Evolutionary conservation across 2,797 vertebrate genomes (phyloP), one percentile per base, ranked within the genome.

Genomic region (Rhynchonycteris naso): DNA sequence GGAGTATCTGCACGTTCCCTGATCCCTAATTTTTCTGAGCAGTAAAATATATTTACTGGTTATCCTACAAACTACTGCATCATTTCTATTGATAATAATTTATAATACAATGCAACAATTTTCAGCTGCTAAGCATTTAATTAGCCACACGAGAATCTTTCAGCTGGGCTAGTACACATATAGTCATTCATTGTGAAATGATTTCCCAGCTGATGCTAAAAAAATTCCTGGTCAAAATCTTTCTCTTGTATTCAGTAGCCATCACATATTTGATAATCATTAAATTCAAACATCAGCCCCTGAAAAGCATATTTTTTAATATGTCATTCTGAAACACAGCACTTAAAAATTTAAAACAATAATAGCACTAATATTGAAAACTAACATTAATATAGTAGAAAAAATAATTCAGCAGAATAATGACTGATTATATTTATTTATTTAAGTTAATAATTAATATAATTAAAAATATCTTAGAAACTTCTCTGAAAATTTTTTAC

Each of bases 381-480:
- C n/a, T 66, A 63, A 52, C 54, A 90, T 78, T 56, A 79, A 82
- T 59, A 22, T 13, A 71, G 11, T 90, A 22, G 26, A 71, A 89
- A 82, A 43, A 88, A 83, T 71, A 91, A 76, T 91, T 92, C 18
- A 86, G 63, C 43, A 81, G 47, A 80, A 63, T 68, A 83, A 89
- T 90, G 43, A 66, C 13, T 71, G 50, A 74, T 84, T 74, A 69
- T 21, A 4, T 54, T 94, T 76, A 80, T 28, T 81, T 33, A 82
- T 76, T 68, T 88, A 79, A 72, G 35, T 83, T 72, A 86, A 33
- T 74, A 82, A 93, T 92, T 71, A 71, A 58, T 58, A 43, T 59
- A 91, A 74, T 74, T 96, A 95, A 38, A 24, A 78, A 50, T 84
- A 81, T 61, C 58, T 96, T 78, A 66, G 86, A 91, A 94, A 88